Evolutionary conservation across 1,140 invertebrate species (phyloP).

Genomic region (Caerostris extrusa): DNA sequence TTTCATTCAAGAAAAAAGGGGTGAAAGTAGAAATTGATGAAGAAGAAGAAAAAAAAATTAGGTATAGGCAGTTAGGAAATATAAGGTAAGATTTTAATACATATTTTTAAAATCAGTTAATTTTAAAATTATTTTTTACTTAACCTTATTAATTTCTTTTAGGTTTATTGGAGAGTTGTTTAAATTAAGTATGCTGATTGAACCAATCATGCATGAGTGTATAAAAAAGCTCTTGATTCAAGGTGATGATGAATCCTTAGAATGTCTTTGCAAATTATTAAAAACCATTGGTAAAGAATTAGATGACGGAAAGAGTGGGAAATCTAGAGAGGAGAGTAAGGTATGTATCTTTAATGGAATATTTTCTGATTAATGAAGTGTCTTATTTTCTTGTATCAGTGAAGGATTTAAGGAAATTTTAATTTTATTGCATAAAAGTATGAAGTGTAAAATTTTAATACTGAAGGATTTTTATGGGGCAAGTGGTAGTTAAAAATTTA

Average conservation of each 20-base stretch:
- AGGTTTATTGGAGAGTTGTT: constrained; percentile 95
- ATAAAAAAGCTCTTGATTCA: constrained; percentile 85
- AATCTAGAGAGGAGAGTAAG: not conserved
- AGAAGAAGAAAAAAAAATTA: constrained; percentile 88
- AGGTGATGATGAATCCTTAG: constrained; percentile 93
- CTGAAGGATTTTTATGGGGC: not conserved
- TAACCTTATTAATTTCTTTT: constrained; percentile 71
- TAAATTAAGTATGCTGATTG: constrained; percentile 94
- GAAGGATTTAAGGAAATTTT: not conserved
- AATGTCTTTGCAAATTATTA: constrained; percentile 95
- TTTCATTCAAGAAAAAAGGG: constrained; percentile 86
- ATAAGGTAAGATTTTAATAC: constrained; percentile 85
- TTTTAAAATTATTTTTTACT: not conserved
- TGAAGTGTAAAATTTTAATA: not conserved
- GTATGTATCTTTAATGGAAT: not conserved
- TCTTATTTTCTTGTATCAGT: not conserved
- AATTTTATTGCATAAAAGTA: not conserved
- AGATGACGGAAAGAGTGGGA: constrained; percentile 82
- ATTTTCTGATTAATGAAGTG: too few species aligned
- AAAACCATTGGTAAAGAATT: constrained; percentile 94
- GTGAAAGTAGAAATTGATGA: constrained; percentile 86
- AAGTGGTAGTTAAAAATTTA: too few species aligned
- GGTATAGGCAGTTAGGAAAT: constrained; percentile 92
- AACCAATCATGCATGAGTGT: constrained; percentile 94
- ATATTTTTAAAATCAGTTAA: not conserved